Percentiles rank a stretch among this genome's conserved stretches.
Evolutionary conservation across 2,797 vertebrate species (phyloP).

Genomic region (Erithacus rubecula): DNA sequence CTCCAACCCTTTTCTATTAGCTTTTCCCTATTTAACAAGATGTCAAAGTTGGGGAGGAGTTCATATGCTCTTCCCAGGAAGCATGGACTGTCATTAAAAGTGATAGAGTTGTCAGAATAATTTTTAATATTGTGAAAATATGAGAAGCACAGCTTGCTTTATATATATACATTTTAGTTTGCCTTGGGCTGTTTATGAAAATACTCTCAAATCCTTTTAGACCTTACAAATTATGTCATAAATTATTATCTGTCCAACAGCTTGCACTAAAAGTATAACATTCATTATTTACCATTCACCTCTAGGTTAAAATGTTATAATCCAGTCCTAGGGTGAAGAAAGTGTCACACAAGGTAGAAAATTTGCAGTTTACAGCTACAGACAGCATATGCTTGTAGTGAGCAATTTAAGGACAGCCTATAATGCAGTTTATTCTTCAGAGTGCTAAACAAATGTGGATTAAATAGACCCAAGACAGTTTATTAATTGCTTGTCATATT

Average conservation of each 20-base stretch:
- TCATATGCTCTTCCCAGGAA: not conserved
- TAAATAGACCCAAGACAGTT: not conserved
- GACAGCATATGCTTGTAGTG: not conserved
- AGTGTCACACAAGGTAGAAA: not conserved
- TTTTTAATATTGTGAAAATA: not conserved
- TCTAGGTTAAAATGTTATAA: not conserved
- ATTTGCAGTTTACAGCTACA: not conserved
- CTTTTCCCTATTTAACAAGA: not conserved
- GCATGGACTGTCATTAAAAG: not conserved
- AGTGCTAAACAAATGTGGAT: not conserved
- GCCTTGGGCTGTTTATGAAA: not conserved
- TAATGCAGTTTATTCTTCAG: not conserved
- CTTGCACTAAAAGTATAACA: not conserved
- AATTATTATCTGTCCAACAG: not conserved
- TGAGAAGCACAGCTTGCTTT: not conserved
- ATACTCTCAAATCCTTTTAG: not conserved
- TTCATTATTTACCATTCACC: not conserved
- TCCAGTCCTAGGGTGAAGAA: not conserved
- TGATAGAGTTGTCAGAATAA: not conserved
- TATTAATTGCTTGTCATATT: not conserved
- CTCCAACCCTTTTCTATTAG: not conserved
- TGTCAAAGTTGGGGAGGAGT: not conserved
- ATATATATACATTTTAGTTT: not conserved
- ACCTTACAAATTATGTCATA: not conserved
- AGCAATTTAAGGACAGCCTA: not conserved